Conservation (phyloP, 2,888 invertebrate species). For the Augiades crinisus region DNA sequence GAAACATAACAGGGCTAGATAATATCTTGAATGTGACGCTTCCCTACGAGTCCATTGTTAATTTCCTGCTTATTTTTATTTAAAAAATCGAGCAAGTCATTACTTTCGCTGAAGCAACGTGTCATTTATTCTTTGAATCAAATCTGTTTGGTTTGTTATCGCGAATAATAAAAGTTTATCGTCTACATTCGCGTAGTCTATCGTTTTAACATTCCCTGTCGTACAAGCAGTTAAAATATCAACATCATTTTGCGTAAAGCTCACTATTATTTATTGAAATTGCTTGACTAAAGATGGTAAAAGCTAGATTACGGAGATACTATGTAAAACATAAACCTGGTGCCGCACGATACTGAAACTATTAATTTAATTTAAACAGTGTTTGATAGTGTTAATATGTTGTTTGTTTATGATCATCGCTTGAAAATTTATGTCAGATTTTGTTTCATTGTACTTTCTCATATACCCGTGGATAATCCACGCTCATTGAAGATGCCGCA, state of each 20-base stretch:
- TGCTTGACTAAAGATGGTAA: constrained; percentile 13
- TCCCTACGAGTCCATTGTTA: no score
- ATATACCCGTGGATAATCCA: not conserved
- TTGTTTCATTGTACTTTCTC: constrained; percentile 10
- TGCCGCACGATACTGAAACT: constrained; percentile 7
- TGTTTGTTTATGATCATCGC: constrained; percentile 16
- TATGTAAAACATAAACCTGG: constrained; percentile 5
- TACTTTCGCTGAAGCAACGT: no score
- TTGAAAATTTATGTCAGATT: constrained; percentile 8
- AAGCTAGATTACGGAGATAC: not conserved
- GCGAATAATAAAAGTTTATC: no score
- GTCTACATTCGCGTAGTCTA: not conserved
- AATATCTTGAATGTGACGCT: no score
- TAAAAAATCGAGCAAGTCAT: no score
- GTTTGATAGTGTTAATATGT: constrained; percentile 9
- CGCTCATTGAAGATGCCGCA: constrained; percentile 14
- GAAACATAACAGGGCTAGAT: no score
- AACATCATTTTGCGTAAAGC: constrained; percentile 8
- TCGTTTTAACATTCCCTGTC: not conserved
- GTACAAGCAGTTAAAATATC: not conserved
- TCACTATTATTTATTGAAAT: constrained; percentile 11
- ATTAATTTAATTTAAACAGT: constrained; percentile 15
- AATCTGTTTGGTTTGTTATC: no score
- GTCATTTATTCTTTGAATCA: no score
- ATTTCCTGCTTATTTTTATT: no score